phyloP scores from a whole-genome alignment of 2,113 vertebrate genomes.

The Hepsetus odoe region DNA sequence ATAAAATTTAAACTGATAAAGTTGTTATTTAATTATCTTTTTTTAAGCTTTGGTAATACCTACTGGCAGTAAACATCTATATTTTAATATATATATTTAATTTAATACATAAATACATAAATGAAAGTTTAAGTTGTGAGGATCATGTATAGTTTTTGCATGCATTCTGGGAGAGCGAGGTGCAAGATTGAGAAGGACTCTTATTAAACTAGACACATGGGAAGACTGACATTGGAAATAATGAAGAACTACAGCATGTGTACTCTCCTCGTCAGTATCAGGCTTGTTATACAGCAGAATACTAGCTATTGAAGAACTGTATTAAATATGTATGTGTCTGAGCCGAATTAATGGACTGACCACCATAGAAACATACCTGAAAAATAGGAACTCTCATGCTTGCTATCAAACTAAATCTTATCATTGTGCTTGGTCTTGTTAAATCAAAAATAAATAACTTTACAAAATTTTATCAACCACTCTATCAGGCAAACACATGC shows the following conservation, averaged over 20 bases:
- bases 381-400: too few relatives aligned
- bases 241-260: background rate
- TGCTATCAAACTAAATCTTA: too few relatives aligned
- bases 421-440: too few relatives aligned
- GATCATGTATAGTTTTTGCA: background rate
- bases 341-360: background rate
- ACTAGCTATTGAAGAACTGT: background rate
- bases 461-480: too few relatives aligned
- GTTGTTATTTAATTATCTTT: too few relatives aligned
- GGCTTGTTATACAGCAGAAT: background rate
- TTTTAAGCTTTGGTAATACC: too few relatives aligned
- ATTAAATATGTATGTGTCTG: slow-evolving; percentile 6
- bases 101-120: background rate
- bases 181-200: background rate
- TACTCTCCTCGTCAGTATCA: background rate
- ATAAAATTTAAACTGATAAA: too few relatives aligned
- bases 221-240: background rate
- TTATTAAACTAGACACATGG: slow-evolving; percentile 1
- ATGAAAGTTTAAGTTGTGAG: background rate
- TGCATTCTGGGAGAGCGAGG: background rate
- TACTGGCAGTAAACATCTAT: too few relatives aligned
- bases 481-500: too few relatives aligned
- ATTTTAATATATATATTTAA: background rate
- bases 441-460: too few relatives aligned
- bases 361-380: too few relatives aligned